Conservation (phyloP, 92 coral and sea anemone genomes). For the Muricea muricata region DNA sequence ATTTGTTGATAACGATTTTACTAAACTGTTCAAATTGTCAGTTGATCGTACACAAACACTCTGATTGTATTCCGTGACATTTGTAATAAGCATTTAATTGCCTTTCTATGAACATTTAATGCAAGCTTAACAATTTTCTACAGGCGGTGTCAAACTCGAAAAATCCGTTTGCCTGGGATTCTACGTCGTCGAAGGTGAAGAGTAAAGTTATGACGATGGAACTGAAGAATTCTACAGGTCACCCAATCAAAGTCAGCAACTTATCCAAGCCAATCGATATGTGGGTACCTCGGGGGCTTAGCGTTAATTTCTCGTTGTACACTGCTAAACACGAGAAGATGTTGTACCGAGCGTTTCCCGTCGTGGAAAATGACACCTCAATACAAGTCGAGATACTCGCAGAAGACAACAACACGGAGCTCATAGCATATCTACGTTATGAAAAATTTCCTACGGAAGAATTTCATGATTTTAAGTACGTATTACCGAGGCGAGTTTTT, state of each 20-base stretch:
- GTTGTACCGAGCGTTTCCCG: slow-evolving; percentile 63
- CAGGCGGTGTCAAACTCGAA: slow-evolving; percentile 39
- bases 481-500: slow-evolving; percentile 61
- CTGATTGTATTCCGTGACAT: neutral
- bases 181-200: slow-evolving; percentile 58
- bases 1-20: too few species aligned
- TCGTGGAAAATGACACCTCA: slow-evolving; percentile 64
- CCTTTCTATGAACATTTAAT: too few species aligned
- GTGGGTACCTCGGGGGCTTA: slow-evolving; percentile 59
- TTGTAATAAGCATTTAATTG: too few species aligned
- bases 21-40: too few species aligned
- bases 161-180: slow-evolving; percentile 64
- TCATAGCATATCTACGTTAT: slow-evolving; percentile 61
- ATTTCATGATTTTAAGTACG: slow-evolving; percentile 71
- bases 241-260: slow-evolving; percentile 53
- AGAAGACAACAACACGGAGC: slow-evolving; percentile 60
- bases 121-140: too few species aligned
- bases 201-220: slow-evolving; percentile 73
- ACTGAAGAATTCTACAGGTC: slow-evolving; percentile 66
- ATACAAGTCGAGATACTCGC: slow-evolving; percentile 72
- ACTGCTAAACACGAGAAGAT: slow-evolving; percentile 55
- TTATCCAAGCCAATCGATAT: slow-evolving; percentile 64
- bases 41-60: too few species aligned
- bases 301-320: slow-evolving; percentile 26
- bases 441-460: slow-evolving; percentile 58